Percentiles rank a stretch among this genome's conserved stretches.
These are phyloP conservation scores for Gallinago paraguaiae DNA, from an alignment of 2,113 vertebrate species.

Conservation along the genomic window DNA sequence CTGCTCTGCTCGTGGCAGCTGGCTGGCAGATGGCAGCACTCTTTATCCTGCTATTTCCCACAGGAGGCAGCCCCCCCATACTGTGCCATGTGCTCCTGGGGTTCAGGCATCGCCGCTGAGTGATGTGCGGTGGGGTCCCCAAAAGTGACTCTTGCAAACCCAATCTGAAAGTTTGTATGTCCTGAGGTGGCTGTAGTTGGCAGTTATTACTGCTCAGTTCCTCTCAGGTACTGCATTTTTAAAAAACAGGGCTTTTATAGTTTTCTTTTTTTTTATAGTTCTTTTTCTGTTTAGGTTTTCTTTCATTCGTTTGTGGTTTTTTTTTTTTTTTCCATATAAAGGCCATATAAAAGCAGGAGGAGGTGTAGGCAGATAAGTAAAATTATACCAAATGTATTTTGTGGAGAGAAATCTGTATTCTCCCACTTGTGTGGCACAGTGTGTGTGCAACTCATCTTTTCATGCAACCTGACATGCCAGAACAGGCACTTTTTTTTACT, in stretches of 20 bases:
- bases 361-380: neutral
- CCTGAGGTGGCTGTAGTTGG: neutral
- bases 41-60: neutral
- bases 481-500: neutral
- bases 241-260: neutral
- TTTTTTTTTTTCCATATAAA: neutral
- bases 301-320: neutral
- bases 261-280: neutral
- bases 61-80: neutral
- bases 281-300: neutral
- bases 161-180: fast-evolving
- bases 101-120: neutral
- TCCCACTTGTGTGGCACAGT: neutral
- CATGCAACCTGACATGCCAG: neutral
- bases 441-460: neutral
- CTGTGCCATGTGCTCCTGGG: fast-evolving
- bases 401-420: neutral
- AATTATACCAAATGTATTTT: neutral
- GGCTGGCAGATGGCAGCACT: neutral
- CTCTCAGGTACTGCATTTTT: neutral
- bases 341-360: neutral
- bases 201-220: neutral
- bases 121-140: neutral
- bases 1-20: neutral
- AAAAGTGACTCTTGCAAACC: neutral